Conservation (phyloP, 2,888 invertebrate genomes). For the Perizoma flavofasciatum region DNA sequence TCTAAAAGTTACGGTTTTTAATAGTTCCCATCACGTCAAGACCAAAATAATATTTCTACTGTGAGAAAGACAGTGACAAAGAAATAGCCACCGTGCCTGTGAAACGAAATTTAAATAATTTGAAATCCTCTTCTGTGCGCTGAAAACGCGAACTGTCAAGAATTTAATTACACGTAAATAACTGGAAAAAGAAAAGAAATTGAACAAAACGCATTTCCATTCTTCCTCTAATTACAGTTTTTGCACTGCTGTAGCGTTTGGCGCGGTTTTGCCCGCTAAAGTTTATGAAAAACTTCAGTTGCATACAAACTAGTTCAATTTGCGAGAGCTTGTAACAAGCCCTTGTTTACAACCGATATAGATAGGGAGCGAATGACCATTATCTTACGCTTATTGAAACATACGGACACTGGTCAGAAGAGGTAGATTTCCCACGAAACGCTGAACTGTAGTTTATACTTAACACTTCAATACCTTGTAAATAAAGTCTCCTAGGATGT, state of each 20-base stretch:
- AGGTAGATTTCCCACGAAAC: too few species aligned
- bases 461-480: too few species aligned
- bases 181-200: constrained; percentile 54
- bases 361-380: constrained; percentile 29
- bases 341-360: constrained; percentile 38
- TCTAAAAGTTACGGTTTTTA: too few species aligned
- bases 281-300: constrained; percentile 71
- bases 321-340: constrained; percentile 56
- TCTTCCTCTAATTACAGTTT: constrained; percentile 70
- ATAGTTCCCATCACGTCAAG: too few species aligned
- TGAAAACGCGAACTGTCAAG: constrained; percentile 48
- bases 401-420: too few species aligned
- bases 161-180: constrained; percentile 61
- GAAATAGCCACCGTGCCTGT: too few species aligned
- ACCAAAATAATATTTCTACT: too few species aligned
- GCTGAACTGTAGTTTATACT: too few species aligned
- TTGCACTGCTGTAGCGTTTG: constrained; percentile 55
- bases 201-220: constrained; percentile 60
- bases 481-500: too few species aligned
- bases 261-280: constrained; percentile 56
- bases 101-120: too few species aligned
- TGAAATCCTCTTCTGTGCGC: too few species aligned
- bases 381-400: constrained; percentile 1
- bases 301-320: constrained; percentile 70
- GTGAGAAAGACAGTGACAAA: too few species aligned